Conservation (phyloP, 2,888 invertebrate genomes). For the Clostera curtula region DNA sequence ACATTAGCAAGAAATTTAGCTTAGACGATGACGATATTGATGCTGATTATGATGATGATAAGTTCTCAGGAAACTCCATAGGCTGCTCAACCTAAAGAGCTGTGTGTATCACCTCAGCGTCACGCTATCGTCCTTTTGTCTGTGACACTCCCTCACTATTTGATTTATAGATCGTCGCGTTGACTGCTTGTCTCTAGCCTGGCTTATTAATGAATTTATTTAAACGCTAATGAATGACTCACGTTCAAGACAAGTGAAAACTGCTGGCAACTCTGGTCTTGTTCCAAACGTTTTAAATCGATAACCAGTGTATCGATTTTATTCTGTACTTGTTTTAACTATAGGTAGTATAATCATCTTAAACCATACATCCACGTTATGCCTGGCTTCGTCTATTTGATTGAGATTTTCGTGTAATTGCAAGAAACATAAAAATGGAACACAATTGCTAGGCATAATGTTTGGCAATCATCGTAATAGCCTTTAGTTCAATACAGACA, state of each 20-base stretch:
- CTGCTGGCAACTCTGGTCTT: conserved; percentile 14
- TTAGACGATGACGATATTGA: not conserved
- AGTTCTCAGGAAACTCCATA: not conserved
- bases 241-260: conserved; percentile 67
- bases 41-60: not conserved
- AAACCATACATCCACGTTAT: too few species aligned
- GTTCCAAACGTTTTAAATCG: too few species aligned
- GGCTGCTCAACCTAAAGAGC: conserved; percentile 15
- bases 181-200: conserved; percentile 60
- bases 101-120: conserved; percentile 34
- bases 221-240: conserved; percentile 72
- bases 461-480: too few species aligned
- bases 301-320: too few species aligned
- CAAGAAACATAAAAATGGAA: too few species aligned
- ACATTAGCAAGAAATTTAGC: too few species aligned
- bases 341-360: too few species aligned
- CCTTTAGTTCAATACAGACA: too few species aligned
- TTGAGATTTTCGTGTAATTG: too few species aligned
- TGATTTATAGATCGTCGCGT: conserved; percentile 71
- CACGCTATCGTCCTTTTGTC: conserved; percentile 63
- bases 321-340: too few species aligned
- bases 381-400: too few species aligned
- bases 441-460: too few species aligned
- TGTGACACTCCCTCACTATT: conserved; percentile 71
- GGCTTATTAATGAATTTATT: conserved; percentile 74